phyloP scores from a whole-genome alignment of 2,888 invertebrate genomes.

The Yponomeuta plumbellus region DNA sequence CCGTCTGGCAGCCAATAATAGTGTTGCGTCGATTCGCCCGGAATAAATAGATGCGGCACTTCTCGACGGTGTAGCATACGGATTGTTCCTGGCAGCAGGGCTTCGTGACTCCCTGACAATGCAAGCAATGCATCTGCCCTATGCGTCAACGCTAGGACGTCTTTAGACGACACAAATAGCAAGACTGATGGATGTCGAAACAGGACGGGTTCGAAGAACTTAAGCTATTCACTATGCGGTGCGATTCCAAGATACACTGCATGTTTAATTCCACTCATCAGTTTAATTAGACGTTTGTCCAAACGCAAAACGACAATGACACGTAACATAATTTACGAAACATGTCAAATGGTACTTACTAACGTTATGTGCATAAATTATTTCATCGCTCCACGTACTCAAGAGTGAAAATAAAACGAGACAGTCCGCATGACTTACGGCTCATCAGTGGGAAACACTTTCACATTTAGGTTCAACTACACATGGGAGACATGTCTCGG shows the following conservation, averaged over 20 bases:
- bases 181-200: constrained; percentile 40
- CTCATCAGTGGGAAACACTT: constrained; percentile 5
- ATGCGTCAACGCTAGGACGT: constrained; percentile 37
- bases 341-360: not conserved
- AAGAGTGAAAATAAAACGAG: constrained; percentile 5
- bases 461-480: constrained; percentile 4
- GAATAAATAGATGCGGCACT: constrained; percentile 49
- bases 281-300: not conserved
- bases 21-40: constrained; percentile 55
- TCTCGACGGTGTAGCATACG: constrained; percentile 57
- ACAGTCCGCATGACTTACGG: constrained; percentile 4
- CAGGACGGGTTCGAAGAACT: constrained; percentile 50
- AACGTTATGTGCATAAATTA: not conserved
- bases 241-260: not conserved
- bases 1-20: constrained; percentile 69
- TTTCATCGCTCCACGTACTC: constrained; percentile 13
- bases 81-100: constrained; percentile 55
- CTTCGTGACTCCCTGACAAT: constrained; percentile 63
- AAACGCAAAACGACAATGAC: not conserved
- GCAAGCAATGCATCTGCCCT: constrained; percentile 53
- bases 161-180: constrained; percentile 53
- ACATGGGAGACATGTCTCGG: constrained; percentile 7
- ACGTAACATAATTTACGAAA: not conserved
- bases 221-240: constrained; percentile 21
- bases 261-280: not conserved